Evolutionary conservation across 2,797 vertebrate genomes (phyloP), one percentile per base, ranked within the genome.

Genomic region (Pseudomugil gertrudae): DNA sequence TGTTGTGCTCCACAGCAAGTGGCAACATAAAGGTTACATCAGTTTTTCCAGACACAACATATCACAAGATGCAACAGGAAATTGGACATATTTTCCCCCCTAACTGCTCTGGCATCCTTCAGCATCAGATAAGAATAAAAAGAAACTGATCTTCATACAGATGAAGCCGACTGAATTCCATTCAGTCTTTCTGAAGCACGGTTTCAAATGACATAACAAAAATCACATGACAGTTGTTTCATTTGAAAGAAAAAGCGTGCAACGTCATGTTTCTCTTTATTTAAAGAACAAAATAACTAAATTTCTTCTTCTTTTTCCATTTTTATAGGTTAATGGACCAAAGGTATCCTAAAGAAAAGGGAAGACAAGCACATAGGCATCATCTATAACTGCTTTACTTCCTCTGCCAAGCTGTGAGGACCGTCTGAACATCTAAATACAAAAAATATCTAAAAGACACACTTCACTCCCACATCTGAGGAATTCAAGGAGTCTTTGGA

Each of bases 401-500:
- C 62, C 57, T 72, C 69, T 52, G 52, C 70, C 73, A 36, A 26
- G 36, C 26, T 38, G 57, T 63, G 72, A 79, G 43, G 65, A 68
- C 66, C 47, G 52, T 74, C 68, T 82, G 40, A 81, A 63, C 82
- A 69, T 73, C 40, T 21, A 50, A 72, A 72, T 45, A 64, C 62
- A 40, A 63, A 74, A 26, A 47, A 23, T 21, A 47, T 47, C 29
- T 1, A 32, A 32, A 70, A 52, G 38, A 65, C 72, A 36, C 33
- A 60, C 30, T 66, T 45, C 69, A 86, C 77, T 88, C 80, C 83
- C 79, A 75, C 70, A 64, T 65, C 69, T 65, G 67, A 91, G 80
- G 87, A 92, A 89, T 90, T 90, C 69, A 75, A 70, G 78, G 57
- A 77, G 72, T 58, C 60, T 75, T 74, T 64, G 57, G 79, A 76